Conservation (phyloP, 64 coral and sea anemone genomes). For the Catalaphyllia jardinei region DNA sequence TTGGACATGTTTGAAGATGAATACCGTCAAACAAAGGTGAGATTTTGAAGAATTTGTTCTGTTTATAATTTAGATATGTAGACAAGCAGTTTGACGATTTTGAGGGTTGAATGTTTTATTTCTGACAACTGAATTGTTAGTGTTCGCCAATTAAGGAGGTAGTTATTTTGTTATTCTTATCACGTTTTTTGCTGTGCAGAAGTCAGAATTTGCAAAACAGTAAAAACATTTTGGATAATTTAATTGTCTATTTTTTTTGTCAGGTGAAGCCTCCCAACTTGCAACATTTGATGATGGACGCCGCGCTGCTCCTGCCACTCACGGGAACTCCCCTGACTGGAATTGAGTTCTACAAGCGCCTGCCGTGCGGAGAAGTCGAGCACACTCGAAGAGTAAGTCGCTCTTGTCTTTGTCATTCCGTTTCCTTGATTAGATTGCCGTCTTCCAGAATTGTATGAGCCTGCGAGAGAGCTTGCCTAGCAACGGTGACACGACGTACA, state of each 20-base stretch:
- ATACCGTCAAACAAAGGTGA: slow-evolving; percentile 96
- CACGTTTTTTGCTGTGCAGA: neutral
- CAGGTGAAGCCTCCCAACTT: slow-evolving; percentile 91
- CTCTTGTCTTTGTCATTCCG: neutral
- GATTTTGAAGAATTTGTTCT: neutral
- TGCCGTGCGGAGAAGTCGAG: slow-evolving; percentile 96
- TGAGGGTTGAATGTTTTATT: too few species aligned
- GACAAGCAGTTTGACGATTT: neutral
- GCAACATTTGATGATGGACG: slow-evolving; percentile 96
- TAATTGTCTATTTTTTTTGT: neutral
- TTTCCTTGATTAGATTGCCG: neutral
- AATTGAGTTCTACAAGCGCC: slow-evolving; percentile 97
- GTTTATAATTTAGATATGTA: neutral
- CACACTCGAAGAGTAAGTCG: slow-evolving; percentile 85
- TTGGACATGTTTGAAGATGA: slow-evolving; percentile 99
- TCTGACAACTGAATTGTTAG: too few species aligned
- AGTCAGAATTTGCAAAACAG: neutral
- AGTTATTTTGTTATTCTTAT: too few species aligned
- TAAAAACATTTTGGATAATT: too few species aligned
- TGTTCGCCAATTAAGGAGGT: too few species aligned
- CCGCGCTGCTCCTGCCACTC: slow-evolving; percentile 78
- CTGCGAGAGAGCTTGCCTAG: too few species aligned
- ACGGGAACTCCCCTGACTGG: slow-evolving; percentile 96
- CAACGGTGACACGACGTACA: too few species aligned
- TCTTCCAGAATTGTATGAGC: too few species aligned